Evolutionary conservation across 2,888 invertebrate genomes (phyloP), one percentile per base, ranked within the genome.

Genomic region (Drosophila rubida): DNA sequence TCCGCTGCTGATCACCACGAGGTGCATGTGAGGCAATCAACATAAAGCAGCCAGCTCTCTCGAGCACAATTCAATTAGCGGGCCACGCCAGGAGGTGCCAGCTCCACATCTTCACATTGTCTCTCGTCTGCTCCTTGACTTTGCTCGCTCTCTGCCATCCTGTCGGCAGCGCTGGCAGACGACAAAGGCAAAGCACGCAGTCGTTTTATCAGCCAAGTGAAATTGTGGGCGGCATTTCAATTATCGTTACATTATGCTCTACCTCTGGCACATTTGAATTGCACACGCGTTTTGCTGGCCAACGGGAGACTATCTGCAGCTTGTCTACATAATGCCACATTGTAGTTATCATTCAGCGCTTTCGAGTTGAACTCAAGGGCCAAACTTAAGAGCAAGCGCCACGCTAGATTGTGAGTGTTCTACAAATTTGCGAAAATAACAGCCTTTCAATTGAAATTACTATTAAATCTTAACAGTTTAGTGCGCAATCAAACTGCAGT

Each of bases 1-100:
- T 66, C 69, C 78, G 0, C 42, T 80, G 61, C 53, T 83, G 71
- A 78, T 81, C 62, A 73, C 61, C 60, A 65, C 41, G 23, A 61
- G 46, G 16, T 54, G 49, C 50, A 53, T 44, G 27, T 64, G 59
- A 58, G 11, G 27, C 30, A 30, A 54, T 19, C 23, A 6, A 30
- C 42, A 41, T 60, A 30, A 27, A 8, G 16, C 2, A 44, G 2
- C 37, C 19, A 30, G 4, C 4, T 41, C 30, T 25, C 22, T 30
- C 7, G 35, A 37, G 35, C 14, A 37, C 35, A 37, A 37, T 37
- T 37, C 6, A 69, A 78, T 75, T 62, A 60, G 58, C 54, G 42
- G 42, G 42, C 45, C 57, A 32, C 60, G 57, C 25, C 53, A 35
- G 55, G 11, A 27, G 19, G 7, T n/a, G n/a, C n/a, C n/a, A n/a